Evolutionary conservation across 37 sponge, comb jelly and placozoan genomes (phyloP).

Genomic region (Diacarnus erythraeanus): DNA sequence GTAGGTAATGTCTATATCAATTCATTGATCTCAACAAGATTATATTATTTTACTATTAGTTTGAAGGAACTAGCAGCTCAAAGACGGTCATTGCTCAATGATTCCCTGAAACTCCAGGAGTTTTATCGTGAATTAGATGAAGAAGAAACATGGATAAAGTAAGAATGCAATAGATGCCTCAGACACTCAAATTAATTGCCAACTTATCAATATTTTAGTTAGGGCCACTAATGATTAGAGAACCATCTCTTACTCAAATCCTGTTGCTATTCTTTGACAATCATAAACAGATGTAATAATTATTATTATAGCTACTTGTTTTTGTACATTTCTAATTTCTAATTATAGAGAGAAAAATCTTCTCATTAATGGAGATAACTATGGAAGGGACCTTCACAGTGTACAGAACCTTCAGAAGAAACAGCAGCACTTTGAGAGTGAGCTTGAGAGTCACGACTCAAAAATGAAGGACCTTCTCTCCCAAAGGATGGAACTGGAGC

Average conservation of each 20-base stretch:
- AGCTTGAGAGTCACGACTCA: conserved; percentile 68
- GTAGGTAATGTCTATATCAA: conserved; percentile 12
- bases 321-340: neutral
- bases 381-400: conserved; percentile 79
- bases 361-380: conserved; percentile 64
- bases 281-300: neutral
- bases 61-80: conserved; percentile 59
- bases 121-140: conserved; percentile 85
- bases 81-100: conserved; percentile 55
- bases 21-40: neutral
- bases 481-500: conserved; percentile 35
- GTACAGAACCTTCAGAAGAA: conserved; percentile 85
- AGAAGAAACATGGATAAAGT: conserved; percentile 91
- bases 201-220: too few relatives aligned
- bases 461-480: conserved; percentile 34
- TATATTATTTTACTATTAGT: conserved; percentile 14
- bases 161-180: too few relatives aligned
- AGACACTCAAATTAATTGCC: too few relatives aligned
- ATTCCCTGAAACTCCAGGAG: conserved; percentile 81
- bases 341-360: conserved; percentile 73
- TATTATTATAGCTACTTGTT: neutral
- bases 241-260: too few relatives aligned
- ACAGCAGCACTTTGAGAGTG: conserved; percentile 71
- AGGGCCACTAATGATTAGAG: too few relatives aligned
- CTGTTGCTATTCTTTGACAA: too few relatives aligned